These are phyloP conservation scores for Furcifer pardalis DNA, from an alignment of 2,797 vertebrate species.

Conservation along the genomic window DNA sequence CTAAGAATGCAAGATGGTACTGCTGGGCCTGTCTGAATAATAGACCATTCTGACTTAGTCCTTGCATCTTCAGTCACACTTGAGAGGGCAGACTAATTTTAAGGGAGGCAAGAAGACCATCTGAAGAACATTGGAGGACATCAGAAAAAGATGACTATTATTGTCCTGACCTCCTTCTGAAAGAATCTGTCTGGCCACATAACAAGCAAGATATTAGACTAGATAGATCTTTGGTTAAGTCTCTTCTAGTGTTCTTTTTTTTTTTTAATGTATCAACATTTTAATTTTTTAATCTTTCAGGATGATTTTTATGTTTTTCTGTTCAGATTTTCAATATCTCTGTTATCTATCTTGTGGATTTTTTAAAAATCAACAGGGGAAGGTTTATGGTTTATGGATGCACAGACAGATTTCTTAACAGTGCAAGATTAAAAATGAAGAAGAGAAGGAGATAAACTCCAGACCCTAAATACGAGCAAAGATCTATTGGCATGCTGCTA, in stretches of 20 bases:
- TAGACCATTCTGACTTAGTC: too few species aligned
- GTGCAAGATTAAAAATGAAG: background rate
- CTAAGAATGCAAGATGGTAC: too few species aligned
- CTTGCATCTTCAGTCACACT: too few species aligned
- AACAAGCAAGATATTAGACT: background rate
- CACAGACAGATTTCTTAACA: background rate
- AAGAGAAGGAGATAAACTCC: background rate
- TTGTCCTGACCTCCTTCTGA: background rate
- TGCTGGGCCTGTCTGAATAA: too few species aligned
- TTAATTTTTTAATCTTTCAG: too few species aligned
- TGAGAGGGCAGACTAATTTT: too few species aligned
- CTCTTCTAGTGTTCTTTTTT: background rate
- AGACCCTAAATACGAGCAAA: background rate
- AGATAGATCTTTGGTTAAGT: background rate
- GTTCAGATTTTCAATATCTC: background rate
- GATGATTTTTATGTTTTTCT: background rate
- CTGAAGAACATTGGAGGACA: background rate
- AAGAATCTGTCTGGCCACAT: background rate
- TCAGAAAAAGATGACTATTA: background rate
- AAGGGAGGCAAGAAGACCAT: too few species aligned
- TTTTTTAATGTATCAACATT: background rate
- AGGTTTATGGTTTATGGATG: background rate
- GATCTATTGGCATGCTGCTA: background rate
- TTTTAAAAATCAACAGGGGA: background rate
- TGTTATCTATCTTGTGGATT: background rate